Evolutionary conservation across 2,888 invertebrate genomes (phyloP), one percentile per base, ranked within the genome.

Genomic region (Itoplectis maculator): DNA sequence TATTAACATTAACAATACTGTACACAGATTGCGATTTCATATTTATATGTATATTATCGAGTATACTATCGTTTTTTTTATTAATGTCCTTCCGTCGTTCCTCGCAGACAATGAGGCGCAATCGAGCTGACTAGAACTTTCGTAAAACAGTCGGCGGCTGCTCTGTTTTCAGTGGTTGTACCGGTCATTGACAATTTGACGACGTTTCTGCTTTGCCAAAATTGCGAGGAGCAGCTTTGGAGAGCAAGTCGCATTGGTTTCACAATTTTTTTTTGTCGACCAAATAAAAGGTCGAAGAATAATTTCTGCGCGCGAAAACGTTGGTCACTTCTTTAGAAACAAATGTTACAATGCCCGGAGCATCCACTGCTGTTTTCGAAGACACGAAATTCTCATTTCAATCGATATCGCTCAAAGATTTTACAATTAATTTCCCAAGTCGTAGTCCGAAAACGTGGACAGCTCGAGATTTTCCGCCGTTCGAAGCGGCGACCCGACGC

Each of bases 41-140:
- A 68, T 45, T 47, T 45, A 68, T 18, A 40, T 59, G 11, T 42
- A 45, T 47, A 45, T 61, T 9, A 68, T 47, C 23, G 11, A 56
- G n/a, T 76, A 42, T 56, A 29, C 18, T 42, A 47, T 49, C 18
- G 59, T 56, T n/a, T n/a, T n/a, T n/a, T n/a, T n/a, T 63, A 56
- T 72, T 37, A 15, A 49, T 75, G 69, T 42, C 54, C 15, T 70
- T 70, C 63, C 35, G 45, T 54, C 78, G 49, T 61, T 66, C 45
- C 15, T 51, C 49, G 66, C 72, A 79, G 42, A 79, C 70, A 82
- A 82, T 79, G 15, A 61, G 56, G 75, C 40, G 75, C 56, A 59
- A 75, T 79, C 66, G 79, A 82, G 72, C 79, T 82, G 79, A 82
- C 79, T 82, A 82, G 82, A 82, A 79, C 79, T 82, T 82, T 82